Base-by-base conservation (phyloP, 2,113 vertebrate genomes). In the Forbesichthys agassizii region DNA sequence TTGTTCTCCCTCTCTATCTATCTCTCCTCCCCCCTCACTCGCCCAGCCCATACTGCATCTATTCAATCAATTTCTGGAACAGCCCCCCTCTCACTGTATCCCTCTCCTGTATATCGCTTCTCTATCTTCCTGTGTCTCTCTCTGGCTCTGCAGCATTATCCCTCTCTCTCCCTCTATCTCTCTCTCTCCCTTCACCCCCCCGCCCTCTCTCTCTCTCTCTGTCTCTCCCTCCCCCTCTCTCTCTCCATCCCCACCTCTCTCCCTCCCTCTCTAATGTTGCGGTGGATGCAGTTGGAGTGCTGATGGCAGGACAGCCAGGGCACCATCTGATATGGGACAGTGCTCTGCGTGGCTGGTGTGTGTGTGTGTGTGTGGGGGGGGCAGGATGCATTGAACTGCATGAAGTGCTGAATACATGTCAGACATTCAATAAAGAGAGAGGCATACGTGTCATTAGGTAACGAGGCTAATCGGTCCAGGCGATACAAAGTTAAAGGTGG, bases 41-140 rank as follows among this genome's bases (percentile, higher is more conserved):
- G 73, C 68, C 71, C 66, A 36, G 56, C 9, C 54, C 77, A 72
- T 79, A 90, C 93, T 92, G 94, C 93, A 92, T 94, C 92, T 93
- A 91, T 82, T 93, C 93, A 92, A 94, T 95, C 94, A 94, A 94
- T 94, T 75, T 81, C 87, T 91, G 90, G 64, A 79, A 88, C 91
- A 88, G 91, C 91, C 93, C 91, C 36, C 18, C 53, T 58, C 33
- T 63, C 47, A 46, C 70, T 27, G 55, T 74, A 55, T 46, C 36
- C 61, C 18, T 2, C 69, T 67, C 61, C 14, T 18, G 60, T 58
- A 13, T 47, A 33, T 47, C 33, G 16, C 64, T 46, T 64, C 74
- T 60, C 48, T 56, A 63, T 51, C 66, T 61, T 61, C 58, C 14
- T 59, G 33, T 3, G 2, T 49, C 68, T 66, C 20, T 36, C 68